These are phyloP conservation scores for Clunio marinus DNA, from an alignment of 2,888 invertebrate species.

Conservation along the genomic window DNA sequence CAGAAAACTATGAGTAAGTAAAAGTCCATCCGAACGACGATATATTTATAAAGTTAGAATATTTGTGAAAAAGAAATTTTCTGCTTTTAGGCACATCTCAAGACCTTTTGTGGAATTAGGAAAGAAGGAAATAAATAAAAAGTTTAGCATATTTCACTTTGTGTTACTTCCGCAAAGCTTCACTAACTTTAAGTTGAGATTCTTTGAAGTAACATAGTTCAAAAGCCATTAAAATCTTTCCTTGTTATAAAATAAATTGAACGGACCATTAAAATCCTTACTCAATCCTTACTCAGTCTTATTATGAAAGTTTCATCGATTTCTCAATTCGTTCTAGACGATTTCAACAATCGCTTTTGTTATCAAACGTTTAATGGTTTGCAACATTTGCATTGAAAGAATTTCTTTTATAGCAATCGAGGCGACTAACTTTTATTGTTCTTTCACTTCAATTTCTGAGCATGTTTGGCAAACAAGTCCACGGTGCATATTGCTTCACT, in stretches of 20 bases:
- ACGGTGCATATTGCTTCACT: background rate
- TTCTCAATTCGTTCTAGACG: no score
- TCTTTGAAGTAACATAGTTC: background rate
- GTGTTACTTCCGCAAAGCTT: background rate
- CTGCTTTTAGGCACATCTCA: no score
- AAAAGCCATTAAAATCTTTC: background rate
- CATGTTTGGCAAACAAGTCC: background rate
- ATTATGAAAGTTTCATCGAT: background rate
- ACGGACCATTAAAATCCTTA: no score
- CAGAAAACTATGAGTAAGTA: background rate
- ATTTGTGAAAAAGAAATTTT: background rate
- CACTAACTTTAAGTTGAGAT: no score
- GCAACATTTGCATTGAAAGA: background rate
- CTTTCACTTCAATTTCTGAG: background rate
- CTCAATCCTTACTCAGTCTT: no score
- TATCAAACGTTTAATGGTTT: background rate
- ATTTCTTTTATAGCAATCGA: background rate
- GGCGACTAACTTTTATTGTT: background rate
- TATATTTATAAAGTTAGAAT: no score
- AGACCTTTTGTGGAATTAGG: no score
- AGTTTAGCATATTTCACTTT: constrained; percentile 2
- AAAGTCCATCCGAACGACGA: background rate
- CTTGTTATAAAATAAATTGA: no score
- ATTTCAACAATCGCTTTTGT: constrained; percentile 2
- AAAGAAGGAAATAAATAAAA: no score